Evolutionary conservation across 2,113 vertebrate genomes (phyloP).

Genomic region (Ageneiosus marmoratus): DNA sequence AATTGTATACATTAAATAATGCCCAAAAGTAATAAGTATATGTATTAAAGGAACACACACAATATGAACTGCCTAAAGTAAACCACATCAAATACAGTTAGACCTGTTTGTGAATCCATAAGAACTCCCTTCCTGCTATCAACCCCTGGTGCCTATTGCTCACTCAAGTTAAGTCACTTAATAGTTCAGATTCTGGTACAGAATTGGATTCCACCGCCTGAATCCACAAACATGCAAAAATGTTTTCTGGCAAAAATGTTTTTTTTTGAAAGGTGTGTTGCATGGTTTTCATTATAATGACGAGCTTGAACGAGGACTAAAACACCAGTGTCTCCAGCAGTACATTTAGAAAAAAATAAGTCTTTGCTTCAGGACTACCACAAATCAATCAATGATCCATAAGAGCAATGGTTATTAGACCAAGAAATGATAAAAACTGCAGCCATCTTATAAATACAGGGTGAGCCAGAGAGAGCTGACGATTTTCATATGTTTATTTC

Average conservation of each 20-base stretch:
- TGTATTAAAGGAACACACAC: conserved; percentile 3
- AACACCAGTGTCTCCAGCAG: not conserved
- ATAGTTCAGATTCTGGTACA: conserved; percentile 39
- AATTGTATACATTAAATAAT: not conserved
- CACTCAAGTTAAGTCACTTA: conserved; percentile 39
- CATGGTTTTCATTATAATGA: not conserved
- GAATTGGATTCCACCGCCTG: conserved; percentile 37
- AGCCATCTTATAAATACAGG: not conserved
- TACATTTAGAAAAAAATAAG: not conserved
- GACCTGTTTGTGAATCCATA: conserved; percentile 41
- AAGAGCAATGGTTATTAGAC: not conserved
- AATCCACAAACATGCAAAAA: conserved; percentile 33
- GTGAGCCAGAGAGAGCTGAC: too few species aligned
- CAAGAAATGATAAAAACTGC: not conserved
- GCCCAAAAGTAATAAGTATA: conserved; percentile 13
- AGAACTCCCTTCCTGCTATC: conserved; percentile 5
- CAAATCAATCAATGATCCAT: not conserved
- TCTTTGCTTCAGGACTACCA: not conserved
- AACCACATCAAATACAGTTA: conserved; percentile 20
- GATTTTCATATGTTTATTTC: too few species aligned
- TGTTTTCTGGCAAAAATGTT: conserved; percentile 29
- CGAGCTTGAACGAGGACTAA: not conserved
- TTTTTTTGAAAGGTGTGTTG: conserved; percentile 4
- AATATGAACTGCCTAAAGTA: not conserved
- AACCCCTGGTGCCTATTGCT: conserved; percentile 23